Percentiles rank a stretch among this genome's conserved stretches.
These are phyloP conservation scores for Falco berigora DNA, from an alignment of 2,797 vertebrate genomes.

Conservation along the genomic window DNA sequence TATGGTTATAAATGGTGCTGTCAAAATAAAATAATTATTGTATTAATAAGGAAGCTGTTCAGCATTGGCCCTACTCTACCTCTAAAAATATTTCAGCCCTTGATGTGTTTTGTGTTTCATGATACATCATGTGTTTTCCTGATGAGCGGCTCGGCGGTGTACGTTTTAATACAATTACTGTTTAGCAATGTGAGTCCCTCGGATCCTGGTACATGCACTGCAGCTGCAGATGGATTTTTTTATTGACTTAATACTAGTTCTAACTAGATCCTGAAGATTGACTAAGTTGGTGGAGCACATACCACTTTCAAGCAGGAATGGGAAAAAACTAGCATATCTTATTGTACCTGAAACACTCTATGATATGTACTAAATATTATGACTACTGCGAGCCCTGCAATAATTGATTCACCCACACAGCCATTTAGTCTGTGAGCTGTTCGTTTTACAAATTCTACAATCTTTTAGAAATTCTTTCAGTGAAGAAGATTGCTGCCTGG, in stretches of 20 bases:
- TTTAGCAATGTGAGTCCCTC: neutral
- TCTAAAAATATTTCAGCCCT: slow-evolving; percentile 41
- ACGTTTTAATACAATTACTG: slow-evolving; percentile 24
- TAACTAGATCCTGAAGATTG: slow-evolving; percentile 37
- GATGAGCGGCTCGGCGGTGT: neutral
- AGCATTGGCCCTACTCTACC: slow-evolving; percentile 1
- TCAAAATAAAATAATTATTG: slow-evolving; percentile 78
- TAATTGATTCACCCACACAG: slow-evolving; percentile 87
- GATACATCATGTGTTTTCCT: neutral
- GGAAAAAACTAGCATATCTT: slow-evolving; percentile 72
- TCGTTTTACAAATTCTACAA: slow-evolving; percentile 93
- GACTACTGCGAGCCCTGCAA: slow-evolving; percentile 79
- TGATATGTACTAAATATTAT: slow-evolving; percentile 86
- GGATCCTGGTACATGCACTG: neutral
- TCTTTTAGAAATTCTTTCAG: slow-evolving; percentile 92
- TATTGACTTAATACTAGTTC: slow-evolving; percentile 63
- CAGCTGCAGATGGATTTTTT: slow-evolving; percentile 23
- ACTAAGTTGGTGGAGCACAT: slow-evolving; percentile 57
- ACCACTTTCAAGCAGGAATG: slow-evolving; percentile 60
- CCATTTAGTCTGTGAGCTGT: slow-evolving; percentile 87
- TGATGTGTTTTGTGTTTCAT: slow-evolving; percentile 25
- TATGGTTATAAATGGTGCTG: slow-evolving; percentile 78
- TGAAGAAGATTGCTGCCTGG: slow-evolving; percentile 88
- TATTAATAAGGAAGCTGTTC: slow-evolving; percentile 72
- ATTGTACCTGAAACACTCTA: slow-evolving; percentile 84